These are phyloP conservation scores for Drosophila setosimentum DNA, from an alignment of 2,888 invertebrate species.

Conservation along the genomic window DNA sequence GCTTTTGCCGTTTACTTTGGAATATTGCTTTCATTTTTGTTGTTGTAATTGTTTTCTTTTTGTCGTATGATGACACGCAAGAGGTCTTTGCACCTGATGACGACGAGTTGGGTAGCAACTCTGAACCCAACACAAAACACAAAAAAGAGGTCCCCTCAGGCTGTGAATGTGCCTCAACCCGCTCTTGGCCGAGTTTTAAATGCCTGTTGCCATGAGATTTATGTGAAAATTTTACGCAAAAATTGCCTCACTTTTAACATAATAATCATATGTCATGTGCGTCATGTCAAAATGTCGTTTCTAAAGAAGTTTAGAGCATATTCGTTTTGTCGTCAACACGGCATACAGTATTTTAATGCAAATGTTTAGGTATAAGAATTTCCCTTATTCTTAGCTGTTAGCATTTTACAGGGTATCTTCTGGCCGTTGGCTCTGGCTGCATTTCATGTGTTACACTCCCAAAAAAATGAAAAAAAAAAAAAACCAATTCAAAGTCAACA, in stretches of 20 bases:
- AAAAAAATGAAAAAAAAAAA: neutral
- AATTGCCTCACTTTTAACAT: neutral
- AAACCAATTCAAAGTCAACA: slow-evolving; percentile 72
- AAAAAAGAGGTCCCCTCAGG: slow-evolving; percentile 15
- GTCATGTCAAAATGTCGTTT: neutral
- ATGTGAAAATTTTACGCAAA: slow-evolving; percentile 20
- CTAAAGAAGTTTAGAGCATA: neutral
- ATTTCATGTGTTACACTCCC: slow-evolving; percentile 28
- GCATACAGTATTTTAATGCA: neutral
- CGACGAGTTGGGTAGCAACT: slow-evolving; percentile 35
- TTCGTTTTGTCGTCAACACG: too few relatives aligned
- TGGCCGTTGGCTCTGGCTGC: slow-evolving; percentile 9
- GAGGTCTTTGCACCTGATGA: slow-evolving; percentile 73
- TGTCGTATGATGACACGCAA: slow-evolving; percentile 61
- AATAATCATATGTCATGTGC: neutral
- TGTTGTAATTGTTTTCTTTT: slow-evolving; percentile 10
- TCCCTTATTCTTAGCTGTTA: neutral
- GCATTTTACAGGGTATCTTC: slow-evolving; percentile 26
- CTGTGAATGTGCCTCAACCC: slow-evolving; percentile 11
- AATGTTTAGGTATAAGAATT: neutral
- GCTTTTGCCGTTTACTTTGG: slow-evolving; percentile 32
- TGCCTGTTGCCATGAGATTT: slow-evolving; percentile 35
- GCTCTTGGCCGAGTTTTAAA: slow-evolving; percentile 12
- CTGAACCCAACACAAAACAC: slow-evolving; percentile 21
- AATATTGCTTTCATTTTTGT: slow-evolving; percentile 45